Conservation (phyloP, 2,113 vertebrate genomes). For the Caloenas nicobarica region DNA sequence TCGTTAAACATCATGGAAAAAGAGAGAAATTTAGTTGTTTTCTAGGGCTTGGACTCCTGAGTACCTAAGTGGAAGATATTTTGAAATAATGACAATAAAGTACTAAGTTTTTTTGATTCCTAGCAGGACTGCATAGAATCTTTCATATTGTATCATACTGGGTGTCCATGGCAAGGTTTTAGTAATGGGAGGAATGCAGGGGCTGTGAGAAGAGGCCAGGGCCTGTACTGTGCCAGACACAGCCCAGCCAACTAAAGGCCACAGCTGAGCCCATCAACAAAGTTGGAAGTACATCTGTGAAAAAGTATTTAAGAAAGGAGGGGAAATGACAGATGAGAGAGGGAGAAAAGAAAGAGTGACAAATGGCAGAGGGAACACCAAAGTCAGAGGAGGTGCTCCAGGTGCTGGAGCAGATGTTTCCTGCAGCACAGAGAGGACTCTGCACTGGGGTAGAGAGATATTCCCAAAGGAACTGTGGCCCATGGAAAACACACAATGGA, state of each 20-base stretch:
- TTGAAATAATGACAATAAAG: not conserved
- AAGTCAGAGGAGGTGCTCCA: not conserved
- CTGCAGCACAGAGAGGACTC: not conserved
- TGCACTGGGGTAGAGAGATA: not conserved
- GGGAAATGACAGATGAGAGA: not conserved
- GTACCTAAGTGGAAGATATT: not conserved
- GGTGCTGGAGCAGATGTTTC: not conserved
- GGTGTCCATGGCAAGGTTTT: not conserved
- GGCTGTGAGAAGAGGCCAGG: not conserved
- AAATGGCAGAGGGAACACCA: not conserved
- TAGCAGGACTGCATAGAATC: not conserved
- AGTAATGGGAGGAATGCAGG: fast-evolving
- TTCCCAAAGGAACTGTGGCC: not conserved
- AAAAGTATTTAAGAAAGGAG: not conserved
- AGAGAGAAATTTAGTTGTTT: not conserved
- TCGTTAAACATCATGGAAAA: not conserved
- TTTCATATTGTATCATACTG: not conserved
- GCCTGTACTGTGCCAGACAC: not conserved
- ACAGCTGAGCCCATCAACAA: not conserved
- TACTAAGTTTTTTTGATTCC: not conserved
- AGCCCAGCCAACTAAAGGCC: not conserved
- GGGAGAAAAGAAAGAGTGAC: no score
- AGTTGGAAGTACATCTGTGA: not conserved
- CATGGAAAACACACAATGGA: not conserved
- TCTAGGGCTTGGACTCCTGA: not conserved